Percentiles rank a stretch among this genome's conserved stretches.
Conservation (phyloP, 1,140 invertebrate species). For the Diorhabda carinulata region DNA sequence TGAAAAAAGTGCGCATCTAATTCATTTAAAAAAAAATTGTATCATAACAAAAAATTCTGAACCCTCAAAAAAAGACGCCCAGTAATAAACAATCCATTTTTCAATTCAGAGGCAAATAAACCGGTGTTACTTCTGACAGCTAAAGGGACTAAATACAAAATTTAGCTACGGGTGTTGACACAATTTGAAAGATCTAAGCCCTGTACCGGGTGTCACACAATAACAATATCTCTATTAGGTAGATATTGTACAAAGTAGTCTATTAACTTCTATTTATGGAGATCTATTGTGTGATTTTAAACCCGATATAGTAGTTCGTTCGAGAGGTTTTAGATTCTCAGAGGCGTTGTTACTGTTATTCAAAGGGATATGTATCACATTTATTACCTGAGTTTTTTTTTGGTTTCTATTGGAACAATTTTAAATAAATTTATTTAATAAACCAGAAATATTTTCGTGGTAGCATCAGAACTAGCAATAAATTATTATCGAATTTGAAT, state of each 20-base stretch:
- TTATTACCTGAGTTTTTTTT: too few relatives aligned
- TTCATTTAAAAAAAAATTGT: too few relatives aligned
- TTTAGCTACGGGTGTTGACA: conserved; percentile 30
- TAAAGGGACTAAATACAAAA: conserved; percentile 9
- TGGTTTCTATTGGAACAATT: too few relatives aligned
- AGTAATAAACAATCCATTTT: conserved; percentile 7
- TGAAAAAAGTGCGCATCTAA: too few relatives aligned
- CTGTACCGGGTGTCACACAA: conserved; percentile 36
- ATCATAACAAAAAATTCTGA: background rate
- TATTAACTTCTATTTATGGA: conserved; percentile 41
- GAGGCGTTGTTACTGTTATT: too few relatives aligned
- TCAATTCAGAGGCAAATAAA: conserved; percentile 9
- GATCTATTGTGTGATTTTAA: conserved; percentile 18
- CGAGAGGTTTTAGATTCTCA: too few relatives aligned
- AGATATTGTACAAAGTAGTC: conserved; percentile 31
- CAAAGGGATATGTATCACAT: too few relatives aligned
- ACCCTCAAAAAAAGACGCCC: background rate
- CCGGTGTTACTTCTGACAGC: conserved; percentile 13
- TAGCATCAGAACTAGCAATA: too few relatives aligned
- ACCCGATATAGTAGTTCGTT: background rate
- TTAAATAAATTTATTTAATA: too few relatives aligned
- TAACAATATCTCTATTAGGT: conserved; percentile 40
- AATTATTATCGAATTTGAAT: too few relatives aligned
- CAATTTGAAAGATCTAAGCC: conserved; percentile 30
- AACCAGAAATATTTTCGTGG: too few relatives aligned